Conservation (phyloP, 2,113 vertebrate species). For the Azemiops feae region DNA sequence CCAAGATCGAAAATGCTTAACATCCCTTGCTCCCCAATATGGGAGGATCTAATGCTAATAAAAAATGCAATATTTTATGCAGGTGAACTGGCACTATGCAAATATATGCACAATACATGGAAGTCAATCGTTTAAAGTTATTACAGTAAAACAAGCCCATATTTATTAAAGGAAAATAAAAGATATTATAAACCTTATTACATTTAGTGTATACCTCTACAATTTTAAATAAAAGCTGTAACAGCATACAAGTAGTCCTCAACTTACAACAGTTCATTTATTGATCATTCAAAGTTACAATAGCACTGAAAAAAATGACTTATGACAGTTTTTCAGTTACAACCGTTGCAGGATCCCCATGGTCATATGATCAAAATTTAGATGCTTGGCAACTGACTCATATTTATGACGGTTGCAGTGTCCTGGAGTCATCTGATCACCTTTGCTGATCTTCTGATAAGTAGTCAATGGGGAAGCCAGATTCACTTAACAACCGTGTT, state of each 20-base stretch:
- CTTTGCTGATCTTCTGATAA: too few relatives aligned
- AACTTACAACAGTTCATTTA: too few relatives aligned
- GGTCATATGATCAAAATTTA: too few relatives aligned
- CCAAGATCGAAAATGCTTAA: background rate
- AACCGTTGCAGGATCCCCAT: too few relatives aligned
- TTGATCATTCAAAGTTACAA: too few relatives aligned
- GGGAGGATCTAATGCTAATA: background rate
- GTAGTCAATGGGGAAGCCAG: too few relatives aligned
- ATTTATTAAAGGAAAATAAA: background rate
- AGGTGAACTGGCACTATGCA: background rate
- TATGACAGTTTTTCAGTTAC: too few relatives aligned
- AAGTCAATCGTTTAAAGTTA: background rate
- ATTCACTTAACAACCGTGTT: too few relatives aligned
- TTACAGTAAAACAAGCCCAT: background rate
- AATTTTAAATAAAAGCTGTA: background rate
- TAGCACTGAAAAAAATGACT: too few relatives aligned
- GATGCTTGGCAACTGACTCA: too few relatives aligned
- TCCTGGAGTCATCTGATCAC: too few relatives aligned
- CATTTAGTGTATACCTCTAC: background rate
- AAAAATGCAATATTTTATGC: background rate
- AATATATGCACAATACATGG: background rate
- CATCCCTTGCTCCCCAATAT: background rate
- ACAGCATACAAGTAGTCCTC: background rate
- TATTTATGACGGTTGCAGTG: too few relatives aligned
- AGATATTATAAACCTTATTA: background rate